A percentile compares a stretch with the other conserved stretches of the same genome.
Conservation (phyloP, 2,113 vertebrate genomes). For the Phrynosoma platyrhinos region DNA sequence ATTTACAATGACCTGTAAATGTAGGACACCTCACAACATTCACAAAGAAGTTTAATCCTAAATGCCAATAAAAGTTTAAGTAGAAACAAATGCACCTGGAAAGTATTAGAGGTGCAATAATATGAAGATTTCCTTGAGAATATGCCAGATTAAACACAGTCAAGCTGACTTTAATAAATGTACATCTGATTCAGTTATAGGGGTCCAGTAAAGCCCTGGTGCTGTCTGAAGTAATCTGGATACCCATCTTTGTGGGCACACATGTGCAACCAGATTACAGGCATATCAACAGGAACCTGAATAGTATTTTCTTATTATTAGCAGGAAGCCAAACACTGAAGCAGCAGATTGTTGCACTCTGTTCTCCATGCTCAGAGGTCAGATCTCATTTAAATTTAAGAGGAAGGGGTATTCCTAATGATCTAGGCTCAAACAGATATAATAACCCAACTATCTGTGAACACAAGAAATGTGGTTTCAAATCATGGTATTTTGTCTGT, state of each 20-base stretch:
- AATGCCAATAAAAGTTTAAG: too few species aligned
- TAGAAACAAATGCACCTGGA: neutral
- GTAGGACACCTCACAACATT: neutral
- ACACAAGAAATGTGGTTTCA: neutral
- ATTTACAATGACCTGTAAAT: too few species aligned
- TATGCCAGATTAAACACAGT: neutral
- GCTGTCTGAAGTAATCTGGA: neutral
- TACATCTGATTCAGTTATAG: neutral
- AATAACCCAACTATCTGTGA: neutral
- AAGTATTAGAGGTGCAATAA: neutral
- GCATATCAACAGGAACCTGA: neutral
- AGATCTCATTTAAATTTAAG: neutral
- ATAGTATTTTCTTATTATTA: neutral
- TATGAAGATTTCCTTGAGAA: neutral
- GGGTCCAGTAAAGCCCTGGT: neutral
- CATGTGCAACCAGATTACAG: neutral
- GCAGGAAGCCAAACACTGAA: neutral
- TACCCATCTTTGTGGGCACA: too few species aligned
- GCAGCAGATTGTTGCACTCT: neutral
- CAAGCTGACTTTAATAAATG: neutral
- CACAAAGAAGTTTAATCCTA: neutral
- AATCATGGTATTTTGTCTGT: neutral
- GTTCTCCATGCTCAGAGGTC: neutral
- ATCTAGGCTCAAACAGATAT: neutral
- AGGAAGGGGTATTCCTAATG: neutral